Conservation (phyloP, 2,888 invertebrate species). For the Lepidonotus clava region DNA sequence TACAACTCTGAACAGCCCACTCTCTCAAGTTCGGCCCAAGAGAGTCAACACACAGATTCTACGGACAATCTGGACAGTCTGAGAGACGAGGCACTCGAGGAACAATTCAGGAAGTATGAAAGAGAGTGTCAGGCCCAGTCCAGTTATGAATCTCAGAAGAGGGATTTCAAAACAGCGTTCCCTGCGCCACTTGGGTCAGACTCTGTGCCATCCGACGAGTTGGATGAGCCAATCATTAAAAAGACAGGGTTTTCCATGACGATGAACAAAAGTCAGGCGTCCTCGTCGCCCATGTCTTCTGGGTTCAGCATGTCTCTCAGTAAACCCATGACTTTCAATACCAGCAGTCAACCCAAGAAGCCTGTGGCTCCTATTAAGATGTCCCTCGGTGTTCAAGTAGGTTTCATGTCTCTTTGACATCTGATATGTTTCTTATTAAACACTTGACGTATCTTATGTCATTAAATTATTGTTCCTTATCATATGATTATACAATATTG, state of each 20-base stretch:
- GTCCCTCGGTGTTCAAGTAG: constrained; percentile 54
- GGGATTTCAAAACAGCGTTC: background rate
- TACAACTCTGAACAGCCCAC: too few species aligned
- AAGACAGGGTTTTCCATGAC: constrained; percentile 28
- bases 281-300: background rate
- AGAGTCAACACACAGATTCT: too few species aligned
- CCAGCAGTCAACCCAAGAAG: constrained; percentile 20
- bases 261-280: background rate
- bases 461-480: too few species aligned
- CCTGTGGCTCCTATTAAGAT: constrained; percentile 55
- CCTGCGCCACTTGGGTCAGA: background rate
- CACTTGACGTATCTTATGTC: too few species aligned
- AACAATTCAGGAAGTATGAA: background rate
- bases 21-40: too few species aligned
- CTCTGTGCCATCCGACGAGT: background rate
- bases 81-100: background rate
- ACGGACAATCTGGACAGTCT: background rate
- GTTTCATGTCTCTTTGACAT: background rate
- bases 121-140: background rate
- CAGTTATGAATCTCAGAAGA: background rate
- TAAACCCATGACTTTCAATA: background rate
- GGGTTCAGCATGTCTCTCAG: constrained; percentile 8
- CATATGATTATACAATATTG: too few species aligned
- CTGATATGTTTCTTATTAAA: background rate
- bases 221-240: background rate